Base-by-base conservation (phyloP, 1,140 invertebrate species). In the Drosophila truncata region DNA sequence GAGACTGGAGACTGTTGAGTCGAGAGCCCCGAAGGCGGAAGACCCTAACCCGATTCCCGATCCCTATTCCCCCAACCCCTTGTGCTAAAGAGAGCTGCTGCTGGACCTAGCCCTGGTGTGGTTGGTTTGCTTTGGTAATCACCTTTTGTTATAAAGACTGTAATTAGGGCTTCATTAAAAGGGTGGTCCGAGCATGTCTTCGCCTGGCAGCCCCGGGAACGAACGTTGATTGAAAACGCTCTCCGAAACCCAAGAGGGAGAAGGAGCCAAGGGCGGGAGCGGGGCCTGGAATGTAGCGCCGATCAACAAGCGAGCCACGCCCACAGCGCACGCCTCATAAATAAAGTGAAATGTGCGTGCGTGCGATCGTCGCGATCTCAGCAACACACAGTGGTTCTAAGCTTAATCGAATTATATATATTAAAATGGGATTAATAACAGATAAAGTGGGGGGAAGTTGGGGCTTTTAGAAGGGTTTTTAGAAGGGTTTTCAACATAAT, bases 141-240 rank as follows among this genome's bases (percentile, higher is more conserved):
- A 88, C 85, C 85, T 88, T 88, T 88, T 88, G 85, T 90, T 88
- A 88, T 88, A 88, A 88, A 88, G 85, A 88, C 85, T 88, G 85
- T 88, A 88, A 88, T 88, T 88, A 88, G 85, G 85, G 85, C 85
- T 88, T 88, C 85, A 88, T 88, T 88, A 88, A 88, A 88, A 88
- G 85, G 85, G 85, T 88, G 85, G 85, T 88, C 85, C 85, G 59
- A 65, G 78, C 85, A 90, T 88, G 85, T 88, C 85, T 88, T 90
- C 85, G 85, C 85, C 85, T 75, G 80, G 81, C 78, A 70, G 82
- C 61, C 78, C 62, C 57, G 33, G 59, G 61, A 64, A 71, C 73
- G 58, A 88, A 83, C 73, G 85, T 87, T 88, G 85, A 88, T 90
- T 88, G 85, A 88, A 88, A 90, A 88, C 84, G 50, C 50, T 54